A percentile compares a stretch with the other conserved stretches of the same genome.
Evolutionary conservation across 2,797 vertebrate genomes (phyloP).

Genomic region (Hirundo rustica): DNA sequence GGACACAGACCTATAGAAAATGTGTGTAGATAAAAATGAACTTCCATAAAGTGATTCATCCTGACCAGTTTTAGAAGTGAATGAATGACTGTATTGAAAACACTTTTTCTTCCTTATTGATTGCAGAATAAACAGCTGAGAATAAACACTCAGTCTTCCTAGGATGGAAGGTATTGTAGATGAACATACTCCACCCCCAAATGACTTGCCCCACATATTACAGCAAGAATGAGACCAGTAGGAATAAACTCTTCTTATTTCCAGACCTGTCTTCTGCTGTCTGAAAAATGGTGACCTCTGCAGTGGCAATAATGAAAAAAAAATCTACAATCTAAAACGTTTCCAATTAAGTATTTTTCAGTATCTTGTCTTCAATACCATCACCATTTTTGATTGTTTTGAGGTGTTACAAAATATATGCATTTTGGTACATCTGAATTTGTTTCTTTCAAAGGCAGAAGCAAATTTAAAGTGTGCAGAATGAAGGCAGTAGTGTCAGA

Average conservation of each 20-base stretch:
- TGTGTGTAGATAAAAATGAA: not conserved
- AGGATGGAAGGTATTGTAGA: not conserved
- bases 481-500: not conserved
- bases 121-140: not conserved
- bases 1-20: not conserved
- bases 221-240: not conserved
- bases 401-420: not conserved
- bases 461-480: not conserved
- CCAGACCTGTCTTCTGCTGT: not conserved
- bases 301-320: not conserved
- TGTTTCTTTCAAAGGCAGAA: not conserved
- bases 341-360: not conserved
- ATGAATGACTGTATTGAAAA: not conserved
- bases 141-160: not conserved
- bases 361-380: not conserved
- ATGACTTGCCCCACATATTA: not conserved
- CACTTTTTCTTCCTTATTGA: not conserved
- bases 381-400: not conserved
- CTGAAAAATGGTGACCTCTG: not conserved
- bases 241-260: not conserved
- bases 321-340: not conserved
- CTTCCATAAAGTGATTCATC: not conserved
- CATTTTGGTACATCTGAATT: not conserved
- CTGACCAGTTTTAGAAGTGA: not conserved
- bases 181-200: not conserved